Evolutionary conservation across 2,797 vertebrate genomes (phyloP).

Genomic region (Garrulus glandarius): DNA sequence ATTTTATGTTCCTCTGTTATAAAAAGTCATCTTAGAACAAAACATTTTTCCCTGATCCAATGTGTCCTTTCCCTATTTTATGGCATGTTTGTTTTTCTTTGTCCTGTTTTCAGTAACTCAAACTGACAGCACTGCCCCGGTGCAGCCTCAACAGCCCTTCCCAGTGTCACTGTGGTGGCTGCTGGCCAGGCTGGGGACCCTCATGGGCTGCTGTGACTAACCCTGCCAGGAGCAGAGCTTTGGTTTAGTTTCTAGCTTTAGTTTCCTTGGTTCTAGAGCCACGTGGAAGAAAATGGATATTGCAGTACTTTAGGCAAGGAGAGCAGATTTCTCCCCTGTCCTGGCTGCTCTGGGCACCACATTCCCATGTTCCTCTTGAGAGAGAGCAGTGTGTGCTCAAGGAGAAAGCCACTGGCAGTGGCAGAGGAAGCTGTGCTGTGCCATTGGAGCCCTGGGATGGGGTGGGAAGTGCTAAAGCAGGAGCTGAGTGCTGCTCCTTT

Average conservation of each 20-base stretch:
- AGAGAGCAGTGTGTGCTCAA: neutral
- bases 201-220: fast-evolving
- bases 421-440: neutral
- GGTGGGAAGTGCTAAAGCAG: neutral
- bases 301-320: neutral
- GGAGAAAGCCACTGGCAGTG: neutral
- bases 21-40: neutral
- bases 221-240: neutral
- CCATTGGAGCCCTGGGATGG: neutral
- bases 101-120: slow-evolving; percentile 14
- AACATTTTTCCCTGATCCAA: neutral
- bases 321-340: neutral
- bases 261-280: neutral
- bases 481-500: neutral
- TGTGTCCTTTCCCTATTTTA: neutral
- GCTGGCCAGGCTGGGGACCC: neutral
- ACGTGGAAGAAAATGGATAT: neutral
- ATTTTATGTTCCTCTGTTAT: neutral
- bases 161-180: neutral
- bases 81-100: neutral
- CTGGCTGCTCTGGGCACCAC: neutral
- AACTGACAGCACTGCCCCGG: neutral
- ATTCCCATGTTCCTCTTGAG: neutral
- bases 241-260: neutral
- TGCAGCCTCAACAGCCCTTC: neutral